Evolutionary conservation across 2,888 invertebrate genomes (phyloP).

Genomic region (Trissoscelio sp.): DNA sequence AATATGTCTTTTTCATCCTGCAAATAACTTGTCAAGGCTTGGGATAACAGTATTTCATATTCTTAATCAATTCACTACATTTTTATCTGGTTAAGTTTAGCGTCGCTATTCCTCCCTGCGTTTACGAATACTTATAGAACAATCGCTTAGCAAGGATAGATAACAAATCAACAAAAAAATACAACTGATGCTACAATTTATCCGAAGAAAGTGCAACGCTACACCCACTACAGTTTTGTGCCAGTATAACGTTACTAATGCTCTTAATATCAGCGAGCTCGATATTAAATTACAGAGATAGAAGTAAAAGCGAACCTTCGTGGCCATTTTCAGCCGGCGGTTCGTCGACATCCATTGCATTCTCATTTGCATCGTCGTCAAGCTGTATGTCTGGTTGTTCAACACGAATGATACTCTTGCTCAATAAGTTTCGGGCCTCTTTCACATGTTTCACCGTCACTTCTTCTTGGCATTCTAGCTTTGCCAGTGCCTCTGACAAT

Average conservation of each 20-base stretch:
- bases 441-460: conserved; percentile 94
- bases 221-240: conserved; percentile 1
- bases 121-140: no score
- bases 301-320: neutral
- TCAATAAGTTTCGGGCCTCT: conserved; percentile 95
- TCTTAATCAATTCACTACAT: no score
- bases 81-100: no score
- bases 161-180: no score
- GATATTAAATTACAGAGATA: conserved; percentile 16
- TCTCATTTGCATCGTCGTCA: conserved; percentile 87
- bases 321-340: conserved; percentile 7
- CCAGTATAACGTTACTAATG: conserved; percentile 27
- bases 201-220: conserved; percentile 17
- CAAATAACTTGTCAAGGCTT: no score
- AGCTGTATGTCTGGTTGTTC: conserved; percentile 98
- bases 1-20: no score
- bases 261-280: conserved; percentile 9
- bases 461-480: conserved; percentile 96
- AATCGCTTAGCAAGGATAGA: no score
- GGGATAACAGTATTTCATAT: no score
- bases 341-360: conserved; percentile 83
- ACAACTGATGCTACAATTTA: no score
- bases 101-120: no score
- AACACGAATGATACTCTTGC: conserved; percentile 98
- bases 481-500: conserved; percentile 97